Evolutionary conservation across 2,797 vertebrate species (phyloP), one percentile per base, ranked within the genome.

Genomic region (Oceanodroma leucorhoa): DNA sequence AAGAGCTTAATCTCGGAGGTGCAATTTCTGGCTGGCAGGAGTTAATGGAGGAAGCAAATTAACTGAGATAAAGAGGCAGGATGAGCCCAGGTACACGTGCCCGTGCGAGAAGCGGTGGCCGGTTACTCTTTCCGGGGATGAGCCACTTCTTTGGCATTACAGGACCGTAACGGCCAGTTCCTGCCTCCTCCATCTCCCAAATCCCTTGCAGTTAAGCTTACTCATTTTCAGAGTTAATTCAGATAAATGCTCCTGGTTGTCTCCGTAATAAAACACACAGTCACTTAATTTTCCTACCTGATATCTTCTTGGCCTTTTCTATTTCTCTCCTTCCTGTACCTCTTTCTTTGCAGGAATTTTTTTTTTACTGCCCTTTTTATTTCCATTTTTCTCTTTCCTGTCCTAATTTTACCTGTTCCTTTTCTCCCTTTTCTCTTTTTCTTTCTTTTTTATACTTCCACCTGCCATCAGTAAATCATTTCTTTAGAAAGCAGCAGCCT

Each of bases 11-110:
- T 71, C 87, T 90, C 41, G 0, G 48, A 84, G 45, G 58, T 79
- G 45, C 41, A 82, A 62, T 94, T 96, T 91, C 89, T 83, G 54
- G 26, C 87, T 82, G 65, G 32, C 84, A 60, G 87, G 73, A 78
- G 8, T 67, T 92, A 64, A 81, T 43, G 30, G 94, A 15, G 22
- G 54, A 87, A 87, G 77, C 34, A 76, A 71, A 92, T 69, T 18
- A 90, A 16, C 6, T 5, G 1, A 6, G 23, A 46, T 2, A 13
- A 51, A 57, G 71, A 86, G 72, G 54, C 7, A 6, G 58, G 71
- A 72, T 61, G 71, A 92, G 18, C 32, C 43, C 43, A 4, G 34
- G 77, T 16, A 45, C 94, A 62, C 4, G 14, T 58, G 76, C 58
- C 40, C 0, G 0, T 41, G 53, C 21, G 14, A 23, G 9, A 55